phyloP scores from a whole-genome alignment of 2,888 invertebrate genomes.

The Aphidoletes aphidimyza region DNA sequence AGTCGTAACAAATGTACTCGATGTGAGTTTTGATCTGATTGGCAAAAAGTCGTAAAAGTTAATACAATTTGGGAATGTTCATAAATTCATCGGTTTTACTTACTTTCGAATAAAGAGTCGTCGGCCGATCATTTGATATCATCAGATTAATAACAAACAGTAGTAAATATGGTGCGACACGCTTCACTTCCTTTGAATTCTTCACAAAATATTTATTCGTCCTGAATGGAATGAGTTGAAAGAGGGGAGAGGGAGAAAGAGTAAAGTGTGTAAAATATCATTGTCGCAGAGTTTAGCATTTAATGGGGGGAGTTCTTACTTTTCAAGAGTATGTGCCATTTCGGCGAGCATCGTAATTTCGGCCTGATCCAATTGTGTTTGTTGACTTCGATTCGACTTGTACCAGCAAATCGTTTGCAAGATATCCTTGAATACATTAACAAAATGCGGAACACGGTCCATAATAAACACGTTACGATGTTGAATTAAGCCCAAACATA shows the following conservation, averaged over 20 bases:
- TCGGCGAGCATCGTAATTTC: slow-evolving; percentile 63
- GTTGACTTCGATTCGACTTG: slow-evolving; percentile 63
- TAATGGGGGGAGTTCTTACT: slow-evolving; percentile 54
- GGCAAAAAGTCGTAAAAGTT: slow-evolving; percentile 52
- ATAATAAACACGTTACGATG: slow-evolving; percentile 61
- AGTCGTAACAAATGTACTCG: slow-evolving; percentile 64
- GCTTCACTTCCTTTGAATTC: slow-evolving; percentile 62
- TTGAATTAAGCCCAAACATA: slow-evolving; percentile 61
- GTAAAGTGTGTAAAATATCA: not conserved
- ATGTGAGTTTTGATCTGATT: slow-evolving; percentile 64
- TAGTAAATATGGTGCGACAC: slow-evolving; percentile 64
- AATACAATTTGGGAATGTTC: slow-evolving; percentile 6
- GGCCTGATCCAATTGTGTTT: slow-evolving; percentile 60
- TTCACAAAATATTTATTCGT: slow-evolving; percentile 62
- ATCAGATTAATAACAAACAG: slow-evolving; percentile 63
- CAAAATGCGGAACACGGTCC: slow-evolving; percentile 64
- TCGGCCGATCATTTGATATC: slow-evolving; percentile 64
- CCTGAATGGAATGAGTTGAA: slow-evolving; percentile 56
- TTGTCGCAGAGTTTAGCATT: not conserved
- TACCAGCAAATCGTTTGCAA: slow-evolving; percentile 64
- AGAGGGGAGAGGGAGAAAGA: not conserved
- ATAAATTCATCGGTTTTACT: slow-evolving; percentile 50
- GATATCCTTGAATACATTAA: slow-evolving; percentile 63
- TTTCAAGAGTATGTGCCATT: slow-evolving; percentile 63
- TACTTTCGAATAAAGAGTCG: slow-evolving; percentile 65